phyloP scores from a whole-genome alignment of 2,113 vertebrate species.

The Falco punctatus region DNA sequence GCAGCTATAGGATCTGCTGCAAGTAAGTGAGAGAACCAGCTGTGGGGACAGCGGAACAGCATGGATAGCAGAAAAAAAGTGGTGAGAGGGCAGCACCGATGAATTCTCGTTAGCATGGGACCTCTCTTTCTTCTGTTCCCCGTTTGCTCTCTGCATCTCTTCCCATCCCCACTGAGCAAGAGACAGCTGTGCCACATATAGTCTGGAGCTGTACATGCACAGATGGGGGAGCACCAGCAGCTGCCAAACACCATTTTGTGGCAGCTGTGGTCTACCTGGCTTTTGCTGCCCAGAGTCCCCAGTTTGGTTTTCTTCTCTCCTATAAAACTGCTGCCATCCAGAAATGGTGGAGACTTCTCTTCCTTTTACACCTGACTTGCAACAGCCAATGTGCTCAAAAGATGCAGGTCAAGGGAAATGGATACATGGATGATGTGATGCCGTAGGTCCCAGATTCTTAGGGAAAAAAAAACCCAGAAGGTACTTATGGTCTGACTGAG shows the following conservation, averaged over 20 bases:
- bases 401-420: background rate
- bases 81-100: background rate
- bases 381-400: background rate
- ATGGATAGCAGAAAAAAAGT: background rate
- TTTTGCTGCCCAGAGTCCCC: background rate
- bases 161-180: background rate
- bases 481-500: background rate
- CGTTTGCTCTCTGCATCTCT: background rate
- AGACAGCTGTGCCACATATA: background rate
- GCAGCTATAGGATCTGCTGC: background rate
- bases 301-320: background rate
- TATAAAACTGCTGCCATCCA: background rate
- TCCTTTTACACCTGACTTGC: background rate
- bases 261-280: background rate
- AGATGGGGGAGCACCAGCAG: fast-evolving
- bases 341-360: background rate
- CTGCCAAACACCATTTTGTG: background rate
- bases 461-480: background rate
- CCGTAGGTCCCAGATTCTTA: background rate
- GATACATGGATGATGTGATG: background rate
- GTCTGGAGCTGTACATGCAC: background rate
- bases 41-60: background rate
- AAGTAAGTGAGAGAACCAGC: background rate
- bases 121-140: background rate
- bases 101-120: background rate